Evolutionary conservation across 1,140 invertebrate genomes (phyloP).

Genomic region (Drosophila guanche): DNA sequence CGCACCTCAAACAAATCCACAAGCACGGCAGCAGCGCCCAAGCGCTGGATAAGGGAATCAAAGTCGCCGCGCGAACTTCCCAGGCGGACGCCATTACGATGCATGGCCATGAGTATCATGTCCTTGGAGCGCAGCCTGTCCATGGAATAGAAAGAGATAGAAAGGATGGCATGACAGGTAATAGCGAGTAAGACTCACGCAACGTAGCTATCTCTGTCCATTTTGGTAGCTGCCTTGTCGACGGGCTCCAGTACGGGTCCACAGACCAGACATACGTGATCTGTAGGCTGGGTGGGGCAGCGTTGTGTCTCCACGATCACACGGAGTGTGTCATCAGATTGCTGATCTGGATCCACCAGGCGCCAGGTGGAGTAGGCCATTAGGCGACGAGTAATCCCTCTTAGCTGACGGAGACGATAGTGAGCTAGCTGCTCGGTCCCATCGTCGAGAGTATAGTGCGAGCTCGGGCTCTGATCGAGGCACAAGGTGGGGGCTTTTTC

Average conservation of each 20-base stretch:
- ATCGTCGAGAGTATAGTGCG: background rate
- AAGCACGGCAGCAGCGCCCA: constrained; percentile 86
- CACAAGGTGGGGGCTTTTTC: constrained; percentile 7
- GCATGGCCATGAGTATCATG: constrained; percentile 86
- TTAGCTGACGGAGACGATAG: constrained; percentile 52
- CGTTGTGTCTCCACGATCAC: constrained; percentile 29
- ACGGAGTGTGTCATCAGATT: constrained; percentile 16
- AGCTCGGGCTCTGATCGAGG: constrained; percentile 2
- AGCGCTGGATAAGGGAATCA: constrained; percentile 83
- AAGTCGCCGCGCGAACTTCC: constrained; percentile 83
- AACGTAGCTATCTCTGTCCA: constrained; percentile 35
- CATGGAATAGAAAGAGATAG: background rate
- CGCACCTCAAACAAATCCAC: constrained; percentile 88
- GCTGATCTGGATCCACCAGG: constrained; percentile 13
- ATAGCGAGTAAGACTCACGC: constrained; percentile 35
- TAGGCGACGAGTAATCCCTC: constrained; percentile 39
- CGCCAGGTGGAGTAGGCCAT: constrained; percentile 51
- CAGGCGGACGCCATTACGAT: constrained; percentile 85
- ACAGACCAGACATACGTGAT: constrained; percentile 30
- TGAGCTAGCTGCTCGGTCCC: constrained; percentile 32
- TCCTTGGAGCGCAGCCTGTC: constrained; percentile 84
- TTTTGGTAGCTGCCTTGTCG: constrained; percentile 22
- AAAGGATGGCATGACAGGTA: background rate
- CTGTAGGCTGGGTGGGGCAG: background rate
- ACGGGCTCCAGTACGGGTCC: constrained; percentile 57